Conservation (phyloP, 2,888 invertebrate species). For the Mimumesa dahlbomi region DNA sequence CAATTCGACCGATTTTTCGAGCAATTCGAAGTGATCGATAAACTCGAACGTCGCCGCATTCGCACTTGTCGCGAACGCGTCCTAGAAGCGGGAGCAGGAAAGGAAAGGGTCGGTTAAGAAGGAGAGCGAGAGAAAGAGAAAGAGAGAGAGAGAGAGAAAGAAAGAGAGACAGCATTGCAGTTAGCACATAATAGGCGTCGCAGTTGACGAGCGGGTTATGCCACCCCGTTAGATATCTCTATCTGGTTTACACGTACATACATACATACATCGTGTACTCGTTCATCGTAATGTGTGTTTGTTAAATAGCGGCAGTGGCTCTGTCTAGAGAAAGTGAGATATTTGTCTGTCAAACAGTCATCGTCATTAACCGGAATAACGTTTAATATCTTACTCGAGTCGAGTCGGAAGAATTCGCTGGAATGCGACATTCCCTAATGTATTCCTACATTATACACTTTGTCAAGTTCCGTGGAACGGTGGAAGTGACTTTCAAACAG, state of each 20-base stretch:
- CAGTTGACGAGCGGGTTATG: constrained; percentile 24
- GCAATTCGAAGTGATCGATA: constrained; percentile 42
- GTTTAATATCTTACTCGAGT: too few species aligned
- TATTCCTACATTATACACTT: too few species aligned
- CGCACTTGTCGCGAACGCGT: constrained; percentile 14
- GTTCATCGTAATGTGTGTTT: constrained; percentile 24
- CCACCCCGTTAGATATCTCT: too few species aligned
- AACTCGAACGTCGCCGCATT: constrained; percentile 4
- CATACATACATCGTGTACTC: constrained; percentile 14
- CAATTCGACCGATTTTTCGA: constrained; percentile 26
- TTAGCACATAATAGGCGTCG: constrained; percentile 31
- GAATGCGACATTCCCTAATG: too few species aligned
- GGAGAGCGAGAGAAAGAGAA: too few species aligned
- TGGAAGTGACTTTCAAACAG: too few species aligned
- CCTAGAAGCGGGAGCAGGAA: constrained; percentile 5
- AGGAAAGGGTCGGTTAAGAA: constrained; percentile 15
- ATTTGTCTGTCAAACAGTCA: constrained; percentile 22
- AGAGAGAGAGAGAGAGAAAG: too few species aligned
- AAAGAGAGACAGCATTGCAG: constrained; percentile 21
- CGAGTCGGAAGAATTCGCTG: too few species aligned
- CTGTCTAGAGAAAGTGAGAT: constrained; percentile 1
- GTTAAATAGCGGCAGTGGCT: constrained; percentile 26
- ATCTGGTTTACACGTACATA: constrained; percentile 16
- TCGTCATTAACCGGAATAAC: constrained; percentile 5
- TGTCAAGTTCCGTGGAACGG: too few species aligned